Conservation (phyloP, 2,888 invertebrate genomes). For the Melanostoma scalare region DNA sequence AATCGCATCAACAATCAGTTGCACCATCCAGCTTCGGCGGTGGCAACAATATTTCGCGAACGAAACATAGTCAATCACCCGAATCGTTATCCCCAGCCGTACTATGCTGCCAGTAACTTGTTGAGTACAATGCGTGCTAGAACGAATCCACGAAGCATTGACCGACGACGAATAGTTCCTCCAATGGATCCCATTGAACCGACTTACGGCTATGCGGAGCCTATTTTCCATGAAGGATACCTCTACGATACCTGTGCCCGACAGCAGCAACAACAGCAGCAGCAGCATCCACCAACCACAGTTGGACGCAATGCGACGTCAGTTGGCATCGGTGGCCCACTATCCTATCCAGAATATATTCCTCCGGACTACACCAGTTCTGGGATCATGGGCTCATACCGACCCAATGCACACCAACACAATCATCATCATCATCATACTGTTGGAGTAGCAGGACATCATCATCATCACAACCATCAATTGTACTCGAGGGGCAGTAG, state of each 20-base stretch:
- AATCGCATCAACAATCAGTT: conserved; percentile 81
- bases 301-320: conserved; percentile 74
- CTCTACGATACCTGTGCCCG: conserved; percentile 85
- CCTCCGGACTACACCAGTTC: conserved; percentile 76
- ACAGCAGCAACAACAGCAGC: conserved; percentile 65
- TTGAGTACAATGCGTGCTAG: conserved; percentile 77
- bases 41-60: conserved; percentile 80
- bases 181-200: conserved; percentile 77
- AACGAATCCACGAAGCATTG: conserved; percentile 80
- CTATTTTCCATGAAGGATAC: conserved; percentile 92
- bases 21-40: conserved; percentile 76
- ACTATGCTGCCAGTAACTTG: conserved; percentile 78
- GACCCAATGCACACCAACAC: conserved; percentile 65
- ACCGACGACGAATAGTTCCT: conserved; percentile 79
- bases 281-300: conserved; percentile 26
- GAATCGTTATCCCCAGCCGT: conserved; percentile 76
- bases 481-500: conserved; percentile 66
- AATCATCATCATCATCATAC: conserved; percentile 61
- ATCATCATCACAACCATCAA: conserved; percentile 67
- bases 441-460: conserved; percentile 52
- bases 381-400: conserved; percentile 57
- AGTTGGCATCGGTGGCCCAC: conserved; percentile 68
- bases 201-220: conserved; percentile 83
- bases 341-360: conserved; percentile 82
- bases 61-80: conserved; percentile 78